Evolutionary conservation across 2,888 invertebrate genomes (phyloP).

Genomic region (Acleris literana): DNA sequence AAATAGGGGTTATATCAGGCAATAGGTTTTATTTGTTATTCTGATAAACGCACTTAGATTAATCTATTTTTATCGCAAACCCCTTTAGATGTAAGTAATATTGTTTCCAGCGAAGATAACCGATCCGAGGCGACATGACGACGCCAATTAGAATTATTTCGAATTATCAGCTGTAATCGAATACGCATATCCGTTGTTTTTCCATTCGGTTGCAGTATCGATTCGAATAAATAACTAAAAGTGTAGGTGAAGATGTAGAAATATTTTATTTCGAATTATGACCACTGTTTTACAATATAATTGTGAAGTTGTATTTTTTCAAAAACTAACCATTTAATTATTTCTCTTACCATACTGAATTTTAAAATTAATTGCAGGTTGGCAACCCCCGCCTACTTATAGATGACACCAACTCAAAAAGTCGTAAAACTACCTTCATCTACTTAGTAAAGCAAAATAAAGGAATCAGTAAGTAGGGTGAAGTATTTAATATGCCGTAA

Average conservation of each 20-base stretch:
- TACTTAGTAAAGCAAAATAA: conserved; percentile 32
- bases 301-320: no score
- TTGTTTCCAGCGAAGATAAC: conserved; percentile 13
- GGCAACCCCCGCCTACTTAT: neutral
- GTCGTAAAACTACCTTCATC: conserved; percentile 8
- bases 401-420: conserved; percentile 5
- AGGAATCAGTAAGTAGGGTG: conserved; percentile 29
- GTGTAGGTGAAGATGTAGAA: neutral
- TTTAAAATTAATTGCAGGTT: neutral
- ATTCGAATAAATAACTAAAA: neutral
- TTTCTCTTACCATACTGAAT: neutral
- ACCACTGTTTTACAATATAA: no score
- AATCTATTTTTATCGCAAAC: conserved; percentile 16
- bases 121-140: conserved; percentile 10
- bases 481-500: conserved; percentile 34
- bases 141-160: conserved; percentile 13
- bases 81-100: neutral
- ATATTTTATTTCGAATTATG: no score
- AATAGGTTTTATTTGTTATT: neutral
- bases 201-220: neutral
- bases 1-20: no score
- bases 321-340: no score
- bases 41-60: conserved; percentile 1
- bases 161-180: conserved; percentile 24
- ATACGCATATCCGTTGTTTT: conserved; percentile 30